Percentiles rank a stretch among this genome's conserved stretches.
Evolutionary conservation across 2,888 invertebrate species (phyloP).

Genomic region (Sialis fuliginosa): DNA sequence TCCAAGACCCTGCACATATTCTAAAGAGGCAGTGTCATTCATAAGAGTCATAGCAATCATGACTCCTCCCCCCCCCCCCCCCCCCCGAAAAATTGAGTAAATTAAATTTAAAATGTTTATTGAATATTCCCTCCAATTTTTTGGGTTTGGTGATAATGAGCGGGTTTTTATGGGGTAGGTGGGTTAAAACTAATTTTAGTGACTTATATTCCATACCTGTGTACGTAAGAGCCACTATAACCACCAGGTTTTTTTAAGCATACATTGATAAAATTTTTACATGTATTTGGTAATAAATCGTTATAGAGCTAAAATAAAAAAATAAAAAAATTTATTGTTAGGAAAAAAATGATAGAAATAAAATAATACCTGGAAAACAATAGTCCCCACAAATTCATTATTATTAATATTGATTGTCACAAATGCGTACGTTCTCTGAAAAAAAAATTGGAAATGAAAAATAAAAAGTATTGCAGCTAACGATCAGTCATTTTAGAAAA

Average conservation of each 20-base stretch:
- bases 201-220: slow-evolving; percentile 21
- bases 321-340: not conserved
- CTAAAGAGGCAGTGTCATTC: slow-evolving; percentile 18
- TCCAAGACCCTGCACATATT: slow-evolving; percentile 49
- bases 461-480: too few relatives aligned
- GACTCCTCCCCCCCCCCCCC: too few relatives aligned
- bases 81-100: too few relatives aligned
- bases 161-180: too few relatives aligned
- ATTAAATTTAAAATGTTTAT: too few relatives aligned
- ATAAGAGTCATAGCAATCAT: too few relatives aligned
- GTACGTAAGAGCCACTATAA: slow-evolving; percentile 37
- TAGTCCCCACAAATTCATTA: not conserved
- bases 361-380: slow-evolving; percentile 1
- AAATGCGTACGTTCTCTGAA: not conserved
- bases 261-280: slow-evolving; percentile 36
- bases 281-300: slow-evolving; percentile 37
- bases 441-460: too few relatives aligned
- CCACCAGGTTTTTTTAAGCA: slow-evolving; percentile 30
- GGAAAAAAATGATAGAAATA: not conserved
- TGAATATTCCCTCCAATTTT: too few relatives aligned
- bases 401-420: not conserved
- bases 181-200: too few relatives aligned
- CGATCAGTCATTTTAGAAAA: too few relatives aligned
- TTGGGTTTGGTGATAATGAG: too few relatives aligned
- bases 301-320: slow-evolving; percentile 31